Conservation (phyloP, 1,140 invertebrate species). For the Cydia fagiglandana region DNA sequence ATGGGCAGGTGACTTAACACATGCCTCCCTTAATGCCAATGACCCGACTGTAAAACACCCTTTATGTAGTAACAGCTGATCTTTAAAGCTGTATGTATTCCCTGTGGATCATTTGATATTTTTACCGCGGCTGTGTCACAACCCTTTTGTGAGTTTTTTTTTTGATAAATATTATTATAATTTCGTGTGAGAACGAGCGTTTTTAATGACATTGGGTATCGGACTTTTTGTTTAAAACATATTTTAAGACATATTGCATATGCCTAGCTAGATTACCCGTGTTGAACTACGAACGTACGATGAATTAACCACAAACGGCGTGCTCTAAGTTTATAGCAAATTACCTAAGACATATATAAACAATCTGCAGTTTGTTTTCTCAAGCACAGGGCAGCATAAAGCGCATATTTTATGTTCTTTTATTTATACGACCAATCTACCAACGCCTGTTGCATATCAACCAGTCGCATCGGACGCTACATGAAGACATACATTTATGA, state of each 20-base stretch:
- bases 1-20: conserved; percentile 49
- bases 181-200: background rate
- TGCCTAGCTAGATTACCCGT: no score
- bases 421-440: no score
- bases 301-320: no score
- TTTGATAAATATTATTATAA: background rate
- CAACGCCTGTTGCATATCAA: no score
- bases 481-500: background rate
- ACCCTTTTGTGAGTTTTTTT: background rate
- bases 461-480: background rate
- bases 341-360: no score
- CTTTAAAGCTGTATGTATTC: conserved; percentile 36
- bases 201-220: background rate
- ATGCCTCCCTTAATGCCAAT: conserved; percentile 56
- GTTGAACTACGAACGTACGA: no score
- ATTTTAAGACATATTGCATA: no score
- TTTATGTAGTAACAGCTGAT: conserved; percentile 47
- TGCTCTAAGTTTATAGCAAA: no score
- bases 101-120: conserved; percentile 26
- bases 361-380: no score
- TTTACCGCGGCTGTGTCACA: background rate
- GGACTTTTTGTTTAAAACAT: background rate
- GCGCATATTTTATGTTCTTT: no score
- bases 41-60: conserved; percentile 43
- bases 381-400: no score